A percentile compares a stretch with the other conserved stretches of the same genome.
Conservation (phyloP, 2,888 invertebrate species). For the Sinodicranocentrus sp. region DNA sequence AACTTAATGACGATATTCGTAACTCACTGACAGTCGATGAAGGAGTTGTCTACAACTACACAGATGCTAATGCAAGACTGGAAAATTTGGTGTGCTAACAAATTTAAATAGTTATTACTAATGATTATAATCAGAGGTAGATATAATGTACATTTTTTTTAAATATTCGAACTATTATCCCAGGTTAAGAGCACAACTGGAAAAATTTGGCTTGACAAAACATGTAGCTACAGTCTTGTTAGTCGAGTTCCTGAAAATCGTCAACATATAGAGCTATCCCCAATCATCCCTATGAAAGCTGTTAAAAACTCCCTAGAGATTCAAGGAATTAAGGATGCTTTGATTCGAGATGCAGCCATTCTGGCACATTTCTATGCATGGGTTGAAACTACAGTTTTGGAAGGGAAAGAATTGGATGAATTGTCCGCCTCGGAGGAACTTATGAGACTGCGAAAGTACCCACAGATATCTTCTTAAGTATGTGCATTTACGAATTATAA, state of each 20-base stretch:
- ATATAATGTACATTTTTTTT: conserved; percentile 26
- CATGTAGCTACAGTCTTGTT: conserved; percentile 82
- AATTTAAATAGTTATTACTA: background rate
- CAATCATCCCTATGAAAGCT: conserved; percentile 90
- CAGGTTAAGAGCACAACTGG: conserved; percentile 71
- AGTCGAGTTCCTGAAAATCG: conserved; percentile 79
- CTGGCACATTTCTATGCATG: conserved; percentile 91
- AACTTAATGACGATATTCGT: conserved; percentile 80
- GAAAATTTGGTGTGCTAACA: conserved; percentile 77
- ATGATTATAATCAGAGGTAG: background rate
- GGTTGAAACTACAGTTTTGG: conserved; percentile 83
- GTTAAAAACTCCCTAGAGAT: conserved; percentile 92
- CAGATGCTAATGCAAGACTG: conserved; percentile 80
- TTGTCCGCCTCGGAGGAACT: conserved; percentile 85
- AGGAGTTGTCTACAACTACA: conserved; percentile 81
- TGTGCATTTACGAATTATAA: background rate
- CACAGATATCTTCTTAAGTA: background rate
- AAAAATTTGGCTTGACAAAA: conserved; percentile 82
- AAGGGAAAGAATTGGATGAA: conserved; percentile 82
- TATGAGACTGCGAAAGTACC: conserved; percentile 84
- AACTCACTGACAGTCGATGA: conserved; percentile 83
- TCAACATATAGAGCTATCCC: conserved; percentile 84
- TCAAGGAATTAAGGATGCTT: conserved; percentile 89
- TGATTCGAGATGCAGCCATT: conserved; percentile 92
- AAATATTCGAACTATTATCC: too few species aligned